phyloP scores from a whole-genome alignment of 92 coral and sea anemone genomes.

The Epizoanthus stellaris region DNA sequence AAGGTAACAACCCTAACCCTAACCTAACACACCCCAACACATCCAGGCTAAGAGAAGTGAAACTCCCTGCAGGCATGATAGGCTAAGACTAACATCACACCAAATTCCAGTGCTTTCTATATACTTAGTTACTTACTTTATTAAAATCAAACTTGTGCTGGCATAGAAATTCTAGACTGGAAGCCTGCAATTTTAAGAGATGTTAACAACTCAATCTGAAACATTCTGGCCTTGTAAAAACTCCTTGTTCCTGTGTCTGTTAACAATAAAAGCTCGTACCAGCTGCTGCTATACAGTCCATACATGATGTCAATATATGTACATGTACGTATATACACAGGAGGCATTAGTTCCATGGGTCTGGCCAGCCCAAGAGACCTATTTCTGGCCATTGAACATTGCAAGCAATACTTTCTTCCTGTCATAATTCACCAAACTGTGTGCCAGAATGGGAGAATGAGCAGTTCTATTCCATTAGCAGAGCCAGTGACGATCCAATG shows the following conservation, averaged over 20 bases:
- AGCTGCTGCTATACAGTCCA: not conserved
- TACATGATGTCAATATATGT: not conserved
- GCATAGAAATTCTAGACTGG: conserved; percentile 92
- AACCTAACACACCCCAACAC: too few species aligned
- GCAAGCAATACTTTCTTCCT: too few species aligned
- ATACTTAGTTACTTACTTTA: conserved; percentile 61
- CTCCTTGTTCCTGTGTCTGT: not conserved
- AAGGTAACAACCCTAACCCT: too few species aligned
- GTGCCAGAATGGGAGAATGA: too few species aligned
- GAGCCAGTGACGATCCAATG: too few species aligned
- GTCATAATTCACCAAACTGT: too few species aligned
- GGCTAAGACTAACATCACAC: not conserved
- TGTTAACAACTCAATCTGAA: not conserved
- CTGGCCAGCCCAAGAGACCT: too few species aligned
- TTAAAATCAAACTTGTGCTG: conserved; percentile 91
- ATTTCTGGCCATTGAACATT: too few species aligned
- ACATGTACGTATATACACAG: not conserved
- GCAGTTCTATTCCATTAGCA: not conserved
- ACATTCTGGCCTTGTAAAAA: not conserved
- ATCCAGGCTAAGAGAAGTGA: not conserved
- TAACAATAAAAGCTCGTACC: not conserved
- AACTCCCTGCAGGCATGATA: not conserved
- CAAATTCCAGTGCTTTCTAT: not conserved
- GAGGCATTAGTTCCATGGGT: too few species aligned
- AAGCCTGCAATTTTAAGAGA: conserved; percentile 69